These are phyloP conservation scores for Pissodes strobi DNA, from an alignment of 1,140 invertebrate genomes.

Conservation along the genomic window DNA sequence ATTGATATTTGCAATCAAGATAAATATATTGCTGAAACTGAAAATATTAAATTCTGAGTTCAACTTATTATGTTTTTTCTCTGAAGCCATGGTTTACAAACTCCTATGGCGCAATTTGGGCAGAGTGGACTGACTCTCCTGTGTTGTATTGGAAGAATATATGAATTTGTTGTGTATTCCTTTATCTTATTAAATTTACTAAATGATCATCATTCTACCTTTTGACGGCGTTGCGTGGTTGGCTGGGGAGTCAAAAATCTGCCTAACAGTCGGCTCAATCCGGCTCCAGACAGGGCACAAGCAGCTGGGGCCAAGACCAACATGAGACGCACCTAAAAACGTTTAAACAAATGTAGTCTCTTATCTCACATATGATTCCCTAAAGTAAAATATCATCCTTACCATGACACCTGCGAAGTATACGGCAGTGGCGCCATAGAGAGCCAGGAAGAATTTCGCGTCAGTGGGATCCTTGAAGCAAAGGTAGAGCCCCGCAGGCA, in stretches of 20 bases:
- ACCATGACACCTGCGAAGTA: slow-evolving; percentile 81
- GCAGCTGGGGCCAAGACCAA: slow-evolving; percentile 95
- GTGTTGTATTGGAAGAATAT: no score
- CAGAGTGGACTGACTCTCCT: no score
- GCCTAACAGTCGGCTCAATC: slow-evolving; percentile 76
- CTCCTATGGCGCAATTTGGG: not conserved
- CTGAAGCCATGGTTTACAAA: not conserved
- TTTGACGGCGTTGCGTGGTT: slow-evolving; percentile 20
- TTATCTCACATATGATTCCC: not conserved
- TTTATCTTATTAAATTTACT: no score
- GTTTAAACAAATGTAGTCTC: no score
- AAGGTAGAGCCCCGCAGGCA: slow-evolving; percentile 94
- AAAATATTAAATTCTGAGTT: not conserved
- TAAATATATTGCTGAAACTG: not conserved
- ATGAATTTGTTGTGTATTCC: no score
- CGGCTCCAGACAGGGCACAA: slow-evolving; percentile 95
- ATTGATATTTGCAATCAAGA: no score
- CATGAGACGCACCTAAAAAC: slow-evolving; percentile 98
- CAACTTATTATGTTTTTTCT: not conserved
- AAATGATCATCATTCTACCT: no score
- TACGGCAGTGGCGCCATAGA: slow-evolving; percentile 96
- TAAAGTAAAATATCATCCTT: not conserved
- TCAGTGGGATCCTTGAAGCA: slow-evolving; percentile 94
- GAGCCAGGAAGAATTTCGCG: slow-evolving; percentile 95
- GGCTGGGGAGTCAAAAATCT: slow-evolving; percentile 21